A percentile compares a stretch with the other conserved stretches of the same genome.
phyloP scores from a whole-genome alignment of 2,888 invertebrate species.

The Lumbricus terrestris region DNA sequence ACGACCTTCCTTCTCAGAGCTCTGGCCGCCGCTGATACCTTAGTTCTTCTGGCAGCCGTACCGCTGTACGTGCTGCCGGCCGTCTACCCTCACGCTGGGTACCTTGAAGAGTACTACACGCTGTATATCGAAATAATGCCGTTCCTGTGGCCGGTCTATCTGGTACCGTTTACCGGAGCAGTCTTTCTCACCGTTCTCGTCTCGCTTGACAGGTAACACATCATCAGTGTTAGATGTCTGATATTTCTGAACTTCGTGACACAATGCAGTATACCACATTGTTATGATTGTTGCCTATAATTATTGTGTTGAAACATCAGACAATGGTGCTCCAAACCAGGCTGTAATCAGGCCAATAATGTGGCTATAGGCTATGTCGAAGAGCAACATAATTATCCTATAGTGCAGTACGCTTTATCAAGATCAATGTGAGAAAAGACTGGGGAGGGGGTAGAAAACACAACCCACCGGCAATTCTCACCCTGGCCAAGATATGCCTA shows the following conservation, averaged over 20 bases:
- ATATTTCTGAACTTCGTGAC: background rate
- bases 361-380: too few relatives aligned
- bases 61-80: conserved; percentile 36
- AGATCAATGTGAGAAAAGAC: too few relatives aligned
- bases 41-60: conserved; percentile 38
- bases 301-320: too few relatives aligned
- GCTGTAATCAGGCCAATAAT: too few relatives aligned
- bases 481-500: too few relatives aligned
- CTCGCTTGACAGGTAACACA: conserved; percentile 38
- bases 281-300: too few relatives aligned
- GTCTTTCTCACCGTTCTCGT: conserved; percentile 40
- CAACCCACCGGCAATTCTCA: too few relatives aligned
- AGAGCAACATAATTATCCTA: too few relatives aligned
- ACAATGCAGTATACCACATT: too few relatives aligned
- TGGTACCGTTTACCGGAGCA: conserved; percentile 39
- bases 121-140: conserved; percentile 35
- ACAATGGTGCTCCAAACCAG: too few relatives aligned
- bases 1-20: conserved; percentile 39
- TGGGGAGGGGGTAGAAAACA: too few relatives aligned
- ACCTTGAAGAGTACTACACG: conserved; percentile 25
- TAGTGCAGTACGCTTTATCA: too few relatives aligned
- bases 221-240: background rate
- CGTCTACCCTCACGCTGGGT: conserved; percentile 30
- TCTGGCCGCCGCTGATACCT: conserved; percentile 40
- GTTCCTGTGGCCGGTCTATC: conserved; percentile 37